A percentile compares a stretch with the other conserved stretches of the same genome.
These are phyloP conservation scores for Prorops nasuta DNA, from an alignment of 1,140 invertebrate species.

Conservation along the genomic window DNA sequence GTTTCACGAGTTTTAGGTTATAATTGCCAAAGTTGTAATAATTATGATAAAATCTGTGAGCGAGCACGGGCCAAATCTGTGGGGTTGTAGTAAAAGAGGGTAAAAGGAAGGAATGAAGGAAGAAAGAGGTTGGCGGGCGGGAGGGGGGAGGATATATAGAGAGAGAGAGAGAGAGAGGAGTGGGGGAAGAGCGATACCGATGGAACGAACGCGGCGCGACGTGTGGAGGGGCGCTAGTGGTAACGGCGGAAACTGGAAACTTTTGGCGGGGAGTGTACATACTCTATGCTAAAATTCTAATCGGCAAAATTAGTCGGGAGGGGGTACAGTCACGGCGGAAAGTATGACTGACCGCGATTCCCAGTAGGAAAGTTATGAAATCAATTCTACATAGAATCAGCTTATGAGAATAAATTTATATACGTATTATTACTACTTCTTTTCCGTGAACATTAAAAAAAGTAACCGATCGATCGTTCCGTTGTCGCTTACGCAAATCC, in stretches of 20 bases:
- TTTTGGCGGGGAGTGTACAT: conserved; percentile 32
- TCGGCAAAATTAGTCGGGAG: conserved; percentile 46
- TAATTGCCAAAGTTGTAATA: conserved; percentile 1
- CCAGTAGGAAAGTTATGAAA: conserved; percentile 47
- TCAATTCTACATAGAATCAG: conserved; percentile 31
- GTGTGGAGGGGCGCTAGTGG: too few relatives aligned
- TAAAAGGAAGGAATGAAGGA: neutral
- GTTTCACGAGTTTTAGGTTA: neutral
- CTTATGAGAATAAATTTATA: neutral
- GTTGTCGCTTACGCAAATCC: too few relatives aligned
- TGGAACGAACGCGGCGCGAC: too few relatives aligned
- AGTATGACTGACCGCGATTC: conserved; percentile 44
- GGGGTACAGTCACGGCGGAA: conserved; percentile 34
- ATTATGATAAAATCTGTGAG: neutral
- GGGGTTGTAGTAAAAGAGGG: conserved; percentile 1
- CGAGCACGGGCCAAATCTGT: conserved; percentile 1
- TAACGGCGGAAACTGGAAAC: too few relatives aligned
- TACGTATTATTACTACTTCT: neutral
- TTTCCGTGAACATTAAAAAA: too few relatives aligned
- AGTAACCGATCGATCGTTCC: too few relatives aligned
- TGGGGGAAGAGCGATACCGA: conserved; percentile 2
- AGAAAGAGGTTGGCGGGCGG: neutral
- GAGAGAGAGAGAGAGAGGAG: neutral
- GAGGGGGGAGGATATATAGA: neutral
- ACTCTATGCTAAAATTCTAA: conserved; percentile 45